Conservation (phyloP, 2,113 vertebrate species). For the Nansenia antarctica region DNA sequence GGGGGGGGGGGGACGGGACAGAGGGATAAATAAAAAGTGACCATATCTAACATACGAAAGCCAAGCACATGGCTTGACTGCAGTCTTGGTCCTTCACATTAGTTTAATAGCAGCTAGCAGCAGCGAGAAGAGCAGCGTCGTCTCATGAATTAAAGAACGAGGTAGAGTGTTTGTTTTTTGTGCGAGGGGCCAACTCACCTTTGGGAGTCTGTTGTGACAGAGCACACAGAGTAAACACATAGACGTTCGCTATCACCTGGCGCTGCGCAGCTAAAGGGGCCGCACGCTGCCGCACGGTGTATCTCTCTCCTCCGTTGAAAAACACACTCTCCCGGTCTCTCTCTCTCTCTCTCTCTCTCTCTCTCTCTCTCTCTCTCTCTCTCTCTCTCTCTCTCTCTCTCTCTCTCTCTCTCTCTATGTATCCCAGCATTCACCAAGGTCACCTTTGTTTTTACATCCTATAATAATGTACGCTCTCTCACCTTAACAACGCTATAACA, state of each 20-base stretch:
- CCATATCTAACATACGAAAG: too few relatives aligned
- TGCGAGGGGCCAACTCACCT: constrained; percentile 26
- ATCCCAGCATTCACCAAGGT: constrained; percentile 47
- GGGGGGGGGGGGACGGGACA: too few relatives aligned
- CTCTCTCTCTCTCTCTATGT: not conserved
- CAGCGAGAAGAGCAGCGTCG: constrained; percentile 22
- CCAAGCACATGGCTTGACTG: too few relatives aligned
- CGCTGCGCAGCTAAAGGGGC: too few relatives aligned
- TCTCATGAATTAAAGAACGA: constrained; percentile 24
- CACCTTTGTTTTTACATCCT: constrained; percentile 42
- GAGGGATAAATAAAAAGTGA: too few relatives aligned
- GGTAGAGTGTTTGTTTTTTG: constrained; percentile 17
- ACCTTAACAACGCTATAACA: constrained; percentile 22
- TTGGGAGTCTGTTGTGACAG: constrained; percentile 39
- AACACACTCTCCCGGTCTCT: constrained; percentile 2
- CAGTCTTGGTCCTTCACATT: not conserved
- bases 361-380: not conserved
- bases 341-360: not conserved
- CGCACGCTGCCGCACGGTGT: constrained; percentile 35
- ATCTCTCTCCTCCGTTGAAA: constrained; percentile 51
- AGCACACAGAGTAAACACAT: constrained; percentile 50
- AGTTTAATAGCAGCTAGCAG: not conserved
- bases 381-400: not conserved
- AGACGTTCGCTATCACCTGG: constrained; percentile 18
- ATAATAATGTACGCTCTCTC: constrained; percentile 21